These are phyloP conservation scores for Porites australiensis DNA, from an alignment of 64 coral and sea anemone genomes.

Conservation along the genomic window DNA sequence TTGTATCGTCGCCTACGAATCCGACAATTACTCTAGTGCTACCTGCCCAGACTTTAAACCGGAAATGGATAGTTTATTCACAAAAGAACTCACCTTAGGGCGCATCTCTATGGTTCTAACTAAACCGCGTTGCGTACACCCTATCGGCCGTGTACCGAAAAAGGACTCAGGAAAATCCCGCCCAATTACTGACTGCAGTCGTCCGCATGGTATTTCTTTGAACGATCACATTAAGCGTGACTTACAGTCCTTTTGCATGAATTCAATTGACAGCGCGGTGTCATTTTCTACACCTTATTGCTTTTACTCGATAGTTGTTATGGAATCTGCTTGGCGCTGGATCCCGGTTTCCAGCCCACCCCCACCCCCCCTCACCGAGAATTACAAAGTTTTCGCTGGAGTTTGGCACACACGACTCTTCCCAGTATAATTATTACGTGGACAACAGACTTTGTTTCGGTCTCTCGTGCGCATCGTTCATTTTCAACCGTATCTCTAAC, in stretches of 20 bases:
- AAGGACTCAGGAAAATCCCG: constrained; percentile 27
- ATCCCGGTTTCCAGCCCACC: constrained; percentile 34
- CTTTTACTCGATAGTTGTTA: neutral
- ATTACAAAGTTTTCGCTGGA: constrained; percentile 30
- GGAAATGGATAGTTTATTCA: constrained; percentile 9
- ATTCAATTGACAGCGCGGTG: constrained; percentile 24
- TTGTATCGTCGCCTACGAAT: neutral
- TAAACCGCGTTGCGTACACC: neutral
- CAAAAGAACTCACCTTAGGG: neutral
- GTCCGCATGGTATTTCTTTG: neutral
- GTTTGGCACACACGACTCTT: constrained; percentile 11
- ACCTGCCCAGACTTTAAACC: neutral
- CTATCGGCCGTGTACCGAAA: neutral
- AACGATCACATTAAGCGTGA: constrained; percentile 22
- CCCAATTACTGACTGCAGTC: neutral
- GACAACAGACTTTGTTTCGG: constrained; percentile 13
- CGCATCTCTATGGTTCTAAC: neutral
- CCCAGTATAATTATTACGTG: neutral
- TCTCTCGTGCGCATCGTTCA: neutral
- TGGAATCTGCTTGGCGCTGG: constrained; percentile 32
- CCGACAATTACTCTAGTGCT: constrained; percentile 35
- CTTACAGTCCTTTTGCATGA: constrained; percentile 1
- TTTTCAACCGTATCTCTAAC: constrained; percentile 31
- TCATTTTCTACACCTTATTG: neutral
- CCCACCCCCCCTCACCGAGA: constrained; percentile 13